These are phyloP conservation scores for Amblyopsis rosae DNA, from an alignment of 2,113 vertebrate species.

Conservation along the genomic window DNA sequence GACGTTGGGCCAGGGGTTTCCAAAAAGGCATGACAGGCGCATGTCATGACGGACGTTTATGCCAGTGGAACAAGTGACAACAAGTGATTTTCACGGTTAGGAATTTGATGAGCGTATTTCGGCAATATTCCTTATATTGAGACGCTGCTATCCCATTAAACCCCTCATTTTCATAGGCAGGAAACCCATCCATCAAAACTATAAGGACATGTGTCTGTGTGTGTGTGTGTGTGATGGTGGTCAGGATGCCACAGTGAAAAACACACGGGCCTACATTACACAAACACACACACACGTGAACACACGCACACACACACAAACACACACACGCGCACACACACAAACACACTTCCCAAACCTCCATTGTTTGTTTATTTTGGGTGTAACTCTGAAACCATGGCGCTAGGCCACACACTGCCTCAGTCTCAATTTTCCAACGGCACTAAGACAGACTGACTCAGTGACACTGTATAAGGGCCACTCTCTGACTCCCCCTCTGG, in stretches of 20 bases:
- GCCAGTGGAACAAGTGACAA: constrained; percentile 19
- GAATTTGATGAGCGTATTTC: constrained; percentile 38
- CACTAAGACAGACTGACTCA: constrained; percentile 52
- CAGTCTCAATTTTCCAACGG: constrained; percentile 59
- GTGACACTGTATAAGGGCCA: constrained; percentile 26
- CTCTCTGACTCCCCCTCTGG: neutral
- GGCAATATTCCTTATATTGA: constrained; percentile 34
- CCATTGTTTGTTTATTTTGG: constrained; percentile 78
- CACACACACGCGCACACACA: constrained; percentile 12
- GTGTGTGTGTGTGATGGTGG: constrained; percentile 10
- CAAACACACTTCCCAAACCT: constrained; percentile 41
- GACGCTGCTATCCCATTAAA: constrained; percentile 28
- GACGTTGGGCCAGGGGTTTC: constrained; percentile 6
- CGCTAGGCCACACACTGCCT: constrained; percentile 60
- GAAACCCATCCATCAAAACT: constrained; percentile 45
- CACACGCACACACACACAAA: constrained; percentile 25
- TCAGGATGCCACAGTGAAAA: constrained; percentile 30
- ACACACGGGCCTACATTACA: constrained; percentile 32
- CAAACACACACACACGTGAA: constrained; percentile 15
- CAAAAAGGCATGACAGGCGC: constrained; percentile 21
- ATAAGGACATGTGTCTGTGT: constrained; percentile 3
- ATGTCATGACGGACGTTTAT: constrained; percentile 22
- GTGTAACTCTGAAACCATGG: constrained; percentile 78
- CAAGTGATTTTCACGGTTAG: constrained; percentile 27
- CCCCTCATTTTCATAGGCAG: constrained; percentile 27